Percentiles rank a stretch among this genome's conserved stretches.
Evolutionary conservation across 2,888 invertebrate genomes (phyloP).

Genomic region (Hyppa rectilinea): DNA sequence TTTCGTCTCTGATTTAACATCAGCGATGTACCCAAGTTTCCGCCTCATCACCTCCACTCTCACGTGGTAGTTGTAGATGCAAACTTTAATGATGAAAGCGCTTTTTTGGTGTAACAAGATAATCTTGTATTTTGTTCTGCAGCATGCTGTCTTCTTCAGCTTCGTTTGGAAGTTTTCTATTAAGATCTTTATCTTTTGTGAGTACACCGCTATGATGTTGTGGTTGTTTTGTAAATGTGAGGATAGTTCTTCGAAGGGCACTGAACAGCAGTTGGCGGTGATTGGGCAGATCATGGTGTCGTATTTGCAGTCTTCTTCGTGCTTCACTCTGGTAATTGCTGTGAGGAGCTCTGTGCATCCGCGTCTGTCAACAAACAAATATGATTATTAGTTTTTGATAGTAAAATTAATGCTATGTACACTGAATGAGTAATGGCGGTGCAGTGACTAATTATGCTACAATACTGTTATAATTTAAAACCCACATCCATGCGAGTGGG

Average conservation of each 20-base stretch:
- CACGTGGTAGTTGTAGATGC: constrained; percentile 88
- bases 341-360: constrained; percentile 87
- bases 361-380: constrained; percentile 80
- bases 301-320: constrained; percentile 87
- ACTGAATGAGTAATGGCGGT: too few relatives aligned
- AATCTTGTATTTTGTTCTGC: constrained; percentile 88
- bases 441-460: too few relatives aligned
- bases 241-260: constrained; percentile 86
- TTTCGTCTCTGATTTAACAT: constrained; percentile 81
- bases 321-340: constrained; percentile 81
- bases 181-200: constrained; percentile 88
- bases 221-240: constrained; percentile 83
- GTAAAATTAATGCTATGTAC: not conserved
- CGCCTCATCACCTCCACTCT: constrained; percentile 87
- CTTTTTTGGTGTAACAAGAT: constrained; percentile 86
- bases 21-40: constrained; percentile 86
- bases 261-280: constrained; percentile 84
- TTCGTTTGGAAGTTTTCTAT: constrained; percentile 89
- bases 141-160: constrained; percentile 87
- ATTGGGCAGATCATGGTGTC: constrained; percentile 88
- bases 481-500: too few relatives aligned
- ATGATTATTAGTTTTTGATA: constrained; percentile 17
- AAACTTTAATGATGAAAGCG: constrained; percentile 88
- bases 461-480: not conserved
- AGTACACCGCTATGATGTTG: constrained; percentile 87